Percentiles rank a stretch among this genome's conserved stretches.
Evolutionary conservation across 2,113 vertebrate species (phyloP).

Genomic region (Craseonycteris thonglongyai): DNA sequence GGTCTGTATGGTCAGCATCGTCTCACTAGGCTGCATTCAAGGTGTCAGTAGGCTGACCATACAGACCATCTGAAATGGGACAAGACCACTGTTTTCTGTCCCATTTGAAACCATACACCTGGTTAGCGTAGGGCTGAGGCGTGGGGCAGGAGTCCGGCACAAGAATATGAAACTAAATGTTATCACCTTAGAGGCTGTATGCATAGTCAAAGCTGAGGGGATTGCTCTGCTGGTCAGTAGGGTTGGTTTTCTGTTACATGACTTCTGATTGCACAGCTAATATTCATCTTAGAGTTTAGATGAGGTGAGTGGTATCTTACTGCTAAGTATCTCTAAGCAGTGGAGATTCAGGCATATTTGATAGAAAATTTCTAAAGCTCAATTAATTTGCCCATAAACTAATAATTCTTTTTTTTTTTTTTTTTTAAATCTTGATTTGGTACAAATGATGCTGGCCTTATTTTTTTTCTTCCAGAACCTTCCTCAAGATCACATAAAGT

Average conservation of each 20-base stretch:
- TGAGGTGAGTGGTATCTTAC: neutral
- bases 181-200: neutral
- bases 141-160: neutral
- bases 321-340: neutral
- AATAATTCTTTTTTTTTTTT: neutral
- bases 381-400: neutral
- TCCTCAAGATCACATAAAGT: slow-evolving; percentile 92
- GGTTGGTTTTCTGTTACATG: neutral
- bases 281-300: neutral
- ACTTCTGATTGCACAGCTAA: neutral
- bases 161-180: neutral
- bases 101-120: too few relatives aligned
- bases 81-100: too few relatives aligned
- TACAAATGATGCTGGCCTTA: slow-evolving; percentile 26
- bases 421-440: neutral
- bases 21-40: too few relatives aligned
- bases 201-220: neutral
- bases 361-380: neutral
- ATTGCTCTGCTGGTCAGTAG: neutral
- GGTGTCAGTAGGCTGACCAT: too few relatives aligned
- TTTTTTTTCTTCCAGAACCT: slow-evolving; percentile 84
- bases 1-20: too few relatives aligned
- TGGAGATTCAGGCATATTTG: neutral
- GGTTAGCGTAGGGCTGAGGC: too few relatives aligned
- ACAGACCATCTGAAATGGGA: too few relatives aligned